Conservation (phyloP, 2,113 vertebrate species). For the Leptodactylus fuscus region DNA sequence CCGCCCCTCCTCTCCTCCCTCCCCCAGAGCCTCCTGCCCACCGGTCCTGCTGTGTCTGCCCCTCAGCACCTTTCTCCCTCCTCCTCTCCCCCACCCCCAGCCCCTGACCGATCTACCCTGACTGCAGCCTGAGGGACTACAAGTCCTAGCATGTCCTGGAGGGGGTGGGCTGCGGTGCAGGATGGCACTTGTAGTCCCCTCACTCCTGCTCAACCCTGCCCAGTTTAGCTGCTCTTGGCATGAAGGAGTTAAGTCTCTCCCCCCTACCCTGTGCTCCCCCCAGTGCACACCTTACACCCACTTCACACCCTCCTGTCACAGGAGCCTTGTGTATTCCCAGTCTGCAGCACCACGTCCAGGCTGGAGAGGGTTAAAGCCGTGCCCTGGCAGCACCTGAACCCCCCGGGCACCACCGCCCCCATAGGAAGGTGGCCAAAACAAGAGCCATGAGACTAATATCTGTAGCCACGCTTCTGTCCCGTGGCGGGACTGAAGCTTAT, state of each 20-base stretch:
- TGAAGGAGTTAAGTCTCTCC: not conserved
- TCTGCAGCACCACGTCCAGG: not conserved
- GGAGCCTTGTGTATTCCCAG: not conserved
- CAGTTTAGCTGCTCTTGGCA: not conserved
- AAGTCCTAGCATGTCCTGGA: not conserved
- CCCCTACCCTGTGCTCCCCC: not conserved
- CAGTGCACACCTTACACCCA: not conserved
- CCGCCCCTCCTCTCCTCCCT: not conserved
- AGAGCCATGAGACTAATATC: no score
- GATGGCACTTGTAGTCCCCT: slow-evolving; percentile 5
- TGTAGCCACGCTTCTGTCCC: no score
- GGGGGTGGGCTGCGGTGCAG: no score
- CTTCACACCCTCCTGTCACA: slow-evolving; percentile 14
- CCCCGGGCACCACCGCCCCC: not conserved
- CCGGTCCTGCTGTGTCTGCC: slow-evolving; percentile 9
- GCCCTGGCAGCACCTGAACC: not conserved
- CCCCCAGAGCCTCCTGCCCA: no score
- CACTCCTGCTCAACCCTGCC: no score
- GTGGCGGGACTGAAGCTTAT: no score
- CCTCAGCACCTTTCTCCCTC: not conserved
- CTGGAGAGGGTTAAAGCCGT: not conserved
- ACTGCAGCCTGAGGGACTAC: not conserved
- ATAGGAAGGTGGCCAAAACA: no score
- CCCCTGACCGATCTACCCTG: not conserved
- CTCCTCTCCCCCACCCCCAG: not conserved